Percentiles rank a stretch among this genome's conserved stretches.
Evolutionary conservation across 2,888 invertebrate species (phyloP).

Genomic region (Ormia ochracea): DNA sequence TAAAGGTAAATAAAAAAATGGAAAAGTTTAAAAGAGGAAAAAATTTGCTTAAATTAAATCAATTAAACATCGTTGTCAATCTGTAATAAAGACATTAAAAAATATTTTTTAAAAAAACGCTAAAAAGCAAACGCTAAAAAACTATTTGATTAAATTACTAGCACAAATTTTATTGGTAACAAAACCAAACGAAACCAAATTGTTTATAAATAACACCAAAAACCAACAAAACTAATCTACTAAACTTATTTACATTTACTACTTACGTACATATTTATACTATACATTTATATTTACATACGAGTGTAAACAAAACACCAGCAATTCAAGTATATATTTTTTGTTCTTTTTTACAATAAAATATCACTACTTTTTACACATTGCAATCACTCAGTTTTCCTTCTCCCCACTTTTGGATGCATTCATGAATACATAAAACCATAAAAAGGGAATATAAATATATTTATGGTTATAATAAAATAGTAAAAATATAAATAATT

Average conservation of each 20-base stretch:
- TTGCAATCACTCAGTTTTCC: conserved; percentile 16
- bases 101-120: not conserved
- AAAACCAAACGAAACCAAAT: conserved; percentile 7
- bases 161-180: conserved; percentile 55
- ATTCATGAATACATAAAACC: conserved; percentile 1
- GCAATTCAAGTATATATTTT: conserved; percentile 36
- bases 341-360: not conserved
- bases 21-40: conserved; percentile 13
- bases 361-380: conserved; percentile 11
- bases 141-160: conserved; percentile 36
- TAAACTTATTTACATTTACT: conserved; percentile 33
- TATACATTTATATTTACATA: conserved; percentile 34
- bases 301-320: conserved; percentile 61
- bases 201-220: conserved; percentile 54
- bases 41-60: not conserved
- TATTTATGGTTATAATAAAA: conserved; percentile 3
- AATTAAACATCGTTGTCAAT: conserved; percentile 3
- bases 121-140: conserved; percentile 12
- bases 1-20: too few species aligned
- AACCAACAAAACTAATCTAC: conserved; percentile 20
- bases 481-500: conserved; percentile 3
- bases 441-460: conserved; percentile 8
- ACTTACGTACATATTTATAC: conserved; percentile 36
- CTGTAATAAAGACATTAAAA: conserved; percentile 15
- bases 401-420: not conserved